A percentile compares a stretch with the other conserved stretches of the same genome.
These are phyloP conservation scores for Physella acuta DNA, from an alignment of 1,140 invertebrate species.

Conservation along the genomic window DNA sequence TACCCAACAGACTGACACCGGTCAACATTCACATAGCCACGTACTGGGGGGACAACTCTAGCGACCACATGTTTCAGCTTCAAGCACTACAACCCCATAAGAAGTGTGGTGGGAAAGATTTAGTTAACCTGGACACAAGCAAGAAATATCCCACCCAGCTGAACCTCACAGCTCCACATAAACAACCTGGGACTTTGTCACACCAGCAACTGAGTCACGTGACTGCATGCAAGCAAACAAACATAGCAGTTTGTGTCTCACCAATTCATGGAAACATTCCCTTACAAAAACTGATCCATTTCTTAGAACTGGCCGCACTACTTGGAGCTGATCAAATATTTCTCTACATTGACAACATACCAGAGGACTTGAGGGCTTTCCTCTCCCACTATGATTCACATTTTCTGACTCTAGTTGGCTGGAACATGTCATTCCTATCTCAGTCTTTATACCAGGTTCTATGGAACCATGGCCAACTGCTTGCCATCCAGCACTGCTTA, in stretches of 20 bases:
- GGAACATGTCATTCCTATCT: constrained; percentile 32
- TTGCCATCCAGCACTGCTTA: constrained; percentile 56
- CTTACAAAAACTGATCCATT: constrained; percentile 48
- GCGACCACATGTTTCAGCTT: neutral
- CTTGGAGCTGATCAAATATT: constrained; percentile 50
- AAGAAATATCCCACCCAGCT: neutral
- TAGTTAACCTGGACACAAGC: neutral
- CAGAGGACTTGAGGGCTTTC: constrained; percentile 36
- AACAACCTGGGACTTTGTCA: neutral
- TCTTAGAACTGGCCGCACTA: constrained; percentile 53
- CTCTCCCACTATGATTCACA: constrained; percentile 44
- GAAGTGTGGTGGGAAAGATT: neutral
- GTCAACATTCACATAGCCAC: neutral
- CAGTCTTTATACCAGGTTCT: constrained; percentile 28
- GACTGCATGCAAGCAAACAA: neutral
- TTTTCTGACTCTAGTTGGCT: constrained; percentile 38
- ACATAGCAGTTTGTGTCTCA: constrained; percentile 66
- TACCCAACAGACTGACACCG: constrained; percentile 27
- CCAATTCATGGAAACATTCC: constrained; percentile 54
- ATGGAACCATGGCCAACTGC: constrained; percentile 57
- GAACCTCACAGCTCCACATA: too few relatives aligned
- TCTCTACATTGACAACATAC: constrained; percentile 47
- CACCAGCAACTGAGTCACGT: neutral
- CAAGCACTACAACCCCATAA: neutral
- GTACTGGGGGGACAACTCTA: neutral